A percentile compares a stretch with the other conserved stretches of the same genome.
Conservation (phyloP, 2,888 invertebrate genomes). For the Sminthurinus aureus region DNA sequence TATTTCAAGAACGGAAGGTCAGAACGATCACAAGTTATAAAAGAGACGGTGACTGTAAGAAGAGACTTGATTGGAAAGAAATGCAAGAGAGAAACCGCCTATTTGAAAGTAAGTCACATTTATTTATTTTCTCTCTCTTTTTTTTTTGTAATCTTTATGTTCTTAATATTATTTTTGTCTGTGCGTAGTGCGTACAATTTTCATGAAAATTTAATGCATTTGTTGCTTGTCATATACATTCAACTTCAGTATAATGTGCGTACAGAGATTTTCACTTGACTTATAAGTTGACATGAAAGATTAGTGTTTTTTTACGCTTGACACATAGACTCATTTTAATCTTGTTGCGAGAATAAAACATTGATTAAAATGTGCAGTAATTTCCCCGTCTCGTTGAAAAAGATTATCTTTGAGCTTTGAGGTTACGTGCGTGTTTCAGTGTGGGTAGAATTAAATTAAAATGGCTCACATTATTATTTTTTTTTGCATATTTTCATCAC, state of each 20-base stretch:
- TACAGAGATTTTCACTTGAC: background rate
- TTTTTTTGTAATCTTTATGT: background rate
- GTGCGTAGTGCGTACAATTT: background rate
- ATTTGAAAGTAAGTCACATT: constrained; percentile 72
- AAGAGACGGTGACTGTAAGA: constrained; percentile 60
- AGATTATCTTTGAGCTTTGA: background rate
- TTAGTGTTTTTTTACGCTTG: background rate
- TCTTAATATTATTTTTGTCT: background rate
- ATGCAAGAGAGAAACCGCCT: constrained; percentile 82
- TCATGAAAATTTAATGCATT: too few relatives aligned
- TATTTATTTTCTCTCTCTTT: background rate
- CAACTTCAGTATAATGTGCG: too few relatives aligned
- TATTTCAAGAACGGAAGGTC: constrained; percentile 71
- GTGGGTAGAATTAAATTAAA: constrained; percentile 35
- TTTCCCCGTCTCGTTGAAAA: too few relatives aligned
- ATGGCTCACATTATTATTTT: background rate
- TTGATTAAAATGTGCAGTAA: too few relatives aligned
- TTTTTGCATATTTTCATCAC: constrained; percentile 22
- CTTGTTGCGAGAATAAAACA: background rate
- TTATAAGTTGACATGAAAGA: background rate
- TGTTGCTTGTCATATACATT: too few relatives aligned
- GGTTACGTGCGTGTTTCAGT: constrained; percentile 16
- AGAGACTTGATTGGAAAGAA: constrained; percentile 63
- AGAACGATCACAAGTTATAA: constrained; percentile 61
- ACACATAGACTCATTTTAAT: background rate